A percentile compares a stretch with the other conserved stretches of the same genome.
phyloP scores from a whole-genome alignment of 64 coral and sea anemone species.

The Pocillopora damicornis region DNA sequence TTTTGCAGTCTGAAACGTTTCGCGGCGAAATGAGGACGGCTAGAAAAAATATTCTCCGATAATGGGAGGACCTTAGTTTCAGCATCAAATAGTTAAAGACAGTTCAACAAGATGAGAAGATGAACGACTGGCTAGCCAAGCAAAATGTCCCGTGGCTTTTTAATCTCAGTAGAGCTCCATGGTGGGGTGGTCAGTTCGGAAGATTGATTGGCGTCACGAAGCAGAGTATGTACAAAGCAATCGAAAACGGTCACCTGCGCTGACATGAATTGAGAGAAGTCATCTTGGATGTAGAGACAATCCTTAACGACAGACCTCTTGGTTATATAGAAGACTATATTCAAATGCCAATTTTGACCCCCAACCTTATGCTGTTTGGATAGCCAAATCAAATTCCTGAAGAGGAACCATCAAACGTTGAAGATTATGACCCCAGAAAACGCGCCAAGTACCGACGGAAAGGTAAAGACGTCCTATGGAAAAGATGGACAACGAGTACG shows the following conservation, averaged over 20 bases:
- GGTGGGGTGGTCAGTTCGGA: conserved; percentile 19
- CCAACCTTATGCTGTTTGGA: conserved; percentile 4
- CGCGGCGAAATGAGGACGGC: neutral
- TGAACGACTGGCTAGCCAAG: neutral
- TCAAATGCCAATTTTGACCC: conserved; percentile 37
- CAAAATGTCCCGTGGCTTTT: neutral
- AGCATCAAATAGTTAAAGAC: neutral
- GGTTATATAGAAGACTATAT: conserved; percentile 40
- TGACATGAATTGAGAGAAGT: conserved; percentile 14
- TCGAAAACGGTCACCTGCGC: conserved; percentile 11
- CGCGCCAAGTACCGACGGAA: conserved; percentile 7
- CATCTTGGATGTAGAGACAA: conserved; percentile 46
- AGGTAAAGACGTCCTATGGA: conserved; percentile 45
- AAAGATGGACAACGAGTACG: conserved; percentile 34
- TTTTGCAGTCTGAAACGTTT: neutral
- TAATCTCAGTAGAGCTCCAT: neutral
- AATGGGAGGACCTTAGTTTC: conserved; percentile 1
- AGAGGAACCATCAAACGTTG: conserved; percentile 1
- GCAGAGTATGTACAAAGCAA: conserved; percentile 27
- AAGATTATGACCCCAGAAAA: conserved; percentile 21
- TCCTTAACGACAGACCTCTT: conserved; percentile 22
- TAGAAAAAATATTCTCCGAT: conserved; percentile 1
- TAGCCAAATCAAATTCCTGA: conserved; percentile 20
- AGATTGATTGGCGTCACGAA: neutral
- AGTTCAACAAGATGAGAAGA: neutral